Base-by-base conservation (phyloP, 37 sponge, comb jelly and placozoan genomes). In the Corticium candelabrum region DNA sequence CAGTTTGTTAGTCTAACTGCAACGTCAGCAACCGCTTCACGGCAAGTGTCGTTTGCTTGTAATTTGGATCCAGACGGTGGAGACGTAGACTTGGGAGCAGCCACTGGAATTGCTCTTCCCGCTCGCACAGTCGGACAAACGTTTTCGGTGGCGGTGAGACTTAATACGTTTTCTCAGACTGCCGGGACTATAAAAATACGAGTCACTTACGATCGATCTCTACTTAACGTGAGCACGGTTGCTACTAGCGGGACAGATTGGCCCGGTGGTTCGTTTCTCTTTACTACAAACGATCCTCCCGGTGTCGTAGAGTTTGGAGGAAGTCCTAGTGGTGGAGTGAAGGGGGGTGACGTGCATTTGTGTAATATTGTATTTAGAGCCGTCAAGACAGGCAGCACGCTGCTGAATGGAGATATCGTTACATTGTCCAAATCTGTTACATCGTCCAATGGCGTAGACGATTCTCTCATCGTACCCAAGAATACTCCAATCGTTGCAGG, bases 11-110 rank as follows among this genome's bases (percentile, higher is more conserved):
- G 35, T 29, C 5, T 70, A 70, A 70, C 73, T 7, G 73, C 73
- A 70, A 7, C 35, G 36, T 4, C 73, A 35, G 73, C 35, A 70
- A 70, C 5, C 31, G 73, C 73, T 7, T 5, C 73, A 35, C 73
- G 73, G 35, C 36, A 5, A 35, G 73, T 32, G 5, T 30, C 37
- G 31, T 80, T 80, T 2, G 39, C 57, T 34, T 75, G 79, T 68
- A 91, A 91, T 69, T 79, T 91, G 38, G 82, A 82, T 68, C 92
- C 92, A 1, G 82, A n/a, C n/a, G 43, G 86, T 1, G 92, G 92
- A 5, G 92, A 91, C 76, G 78, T 91, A 35, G 92, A 91, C 76
- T 31, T 91, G 0, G 92, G 92, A 32, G 35, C 72, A 31, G 38
- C 21, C 3, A 62, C 79, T 41, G 92, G 92, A 3, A 37, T 83